Evolutionary conservation across 1,140 invertebrate genomes (phyloP).

Genomic region (Potamilus streckersoni): DNA sequence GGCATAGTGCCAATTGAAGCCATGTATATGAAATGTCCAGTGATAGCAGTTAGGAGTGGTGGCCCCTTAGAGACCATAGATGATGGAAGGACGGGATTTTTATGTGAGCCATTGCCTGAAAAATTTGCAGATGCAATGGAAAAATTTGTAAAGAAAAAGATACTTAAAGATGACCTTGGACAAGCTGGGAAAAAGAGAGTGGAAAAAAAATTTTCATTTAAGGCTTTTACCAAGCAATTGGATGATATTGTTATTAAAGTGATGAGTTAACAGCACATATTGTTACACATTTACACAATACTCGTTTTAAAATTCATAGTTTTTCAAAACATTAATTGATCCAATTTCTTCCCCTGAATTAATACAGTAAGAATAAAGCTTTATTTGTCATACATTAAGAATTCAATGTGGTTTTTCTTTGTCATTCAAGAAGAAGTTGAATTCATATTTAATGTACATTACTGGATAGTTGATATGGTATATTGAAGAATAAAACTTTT

Average conservation of each 20-base stretch:
- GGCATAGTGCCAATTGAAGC: conserved; percentile 99
- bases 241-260: conserved; percentile 71
- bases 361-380: too few species aligned
- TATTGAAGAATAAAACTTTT: too few species aligned
- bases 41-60: conserved; percentile 95
- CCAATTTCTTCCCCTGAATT: too few species aligned
- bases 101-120: conserved; percentile 77
- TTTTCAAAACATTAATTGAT: too few species aligned
- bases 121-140: conserved; percentile 85
- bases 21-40: conserved; percentile 93
- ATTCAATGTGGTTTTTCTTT: too few species aligned
- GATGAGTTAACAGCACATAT: background rate
- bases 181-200: conserved; percentile 78
- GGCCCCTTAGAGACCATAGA: conserved; percentile 95
- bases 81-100: conserved; percentile 88
- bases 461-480: too few species aligned
- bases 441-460: too few species aligned
- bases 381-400: too few species aligned
- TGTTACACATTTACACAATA: too few species aligned
- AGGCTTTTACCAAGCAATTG: conserved; percentile 79
- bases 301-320: too few species aligned
- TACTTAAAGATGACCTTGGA: conserved; percentile 76
- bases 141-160: conserved; percentile 73
- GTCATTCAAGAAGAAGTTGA: too few species aligned
- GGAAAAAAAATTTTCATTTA: conserved; percentile 82